Evolutionary conservation across 2,113 vertebrate species (phyloP), one percentile per base, ranked within the genome.

Genomic region (Dromas ardeola): DNA sequence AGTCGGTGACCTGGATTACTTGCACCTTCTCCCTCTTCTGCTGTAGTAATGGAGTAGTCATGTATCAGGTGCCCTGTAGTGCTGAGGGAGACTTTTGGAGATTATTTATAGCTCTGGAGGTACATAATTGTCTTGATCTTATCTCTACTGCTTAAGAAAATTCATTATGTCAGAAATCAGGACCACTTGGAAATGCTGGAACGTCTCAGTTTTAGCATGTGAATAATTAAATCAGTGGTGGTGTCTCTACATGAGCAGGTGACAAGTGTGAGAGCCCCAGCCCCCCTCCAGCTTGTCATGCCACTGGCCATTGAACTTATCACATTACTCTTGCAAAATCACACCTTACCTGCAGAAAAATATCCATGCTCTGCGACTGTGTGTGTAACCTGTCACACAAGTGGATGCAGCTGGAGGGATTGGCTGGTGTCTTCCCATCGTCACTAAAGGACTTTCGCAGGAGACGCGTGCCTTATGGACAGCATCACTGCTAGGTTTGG

Each of bases 281-380:
- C 10, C 7, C 5, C 30, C 2, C 36, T 62, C 58, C 29, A 50
- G 23, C 63, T 89, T 71, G 16, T 77, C 3, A 7, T 43, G 23
- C 65, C 15, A 14, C 16, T 85, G 45, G 42, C 45, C 53, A 26
- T 81, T 29, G 45, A 62, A 50, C 15, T 67, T 23, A n/a, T 1
- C 23, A 8, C 19, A 2, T 61, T 49, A 43, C 13, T 58, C 32
- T 29, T 59, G 14, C 50, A 88, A n/a, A 76, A 71, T 61, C 20
- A 6, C 56, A 19, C 18, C 36, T 53, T 32, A 22, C 26, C 40
- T 53, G 27, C 43, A 70, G 72, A 26, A n/a, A 23, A 63, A 38
- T 22, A 43, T 17, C 65, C 0, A 0, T 61, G 27, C 9, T 23
- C 9, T 72, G 42, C 11, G 49, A 0, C 73, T 56, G 11, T 47